Conservation (phyloP, 64 coral and sea anemone genomes). For the Actinia equina region DNA sequence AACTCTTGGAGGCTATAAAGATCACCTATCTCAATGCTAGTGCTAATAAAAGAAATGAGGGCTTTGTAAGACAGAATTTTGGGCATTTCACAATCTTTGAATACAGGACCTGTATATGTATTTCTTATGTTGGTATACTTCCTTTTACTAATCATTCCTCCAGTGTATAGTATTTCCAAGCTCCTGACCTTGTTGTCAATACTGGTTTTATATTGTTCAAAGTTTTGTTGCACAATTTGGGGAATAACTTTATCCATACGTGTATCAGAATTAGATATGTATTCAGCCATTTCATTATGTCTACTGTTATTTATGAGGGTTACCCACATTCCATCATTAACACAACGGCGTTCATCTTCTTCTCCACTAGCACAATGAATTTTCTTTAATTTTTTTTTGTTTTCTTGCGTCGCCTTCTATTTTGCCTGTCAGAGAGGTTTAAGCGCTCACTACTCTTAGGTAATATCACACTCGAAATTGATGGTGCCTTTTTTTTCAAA, state of each 20-base stretch:
- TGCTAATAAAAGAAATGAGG: slow-evolving; percentile 43
- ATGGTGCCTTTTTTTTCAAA: neutral
- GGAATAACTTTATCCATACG: slow-evolving; percentile 45
- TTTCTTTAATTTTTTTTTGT: slow-evolving; percentile 4
- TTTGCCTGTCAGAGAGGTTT: slow-evolving; percentile 12
- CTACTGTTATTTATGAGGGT: slow-evolving; percentile 37
- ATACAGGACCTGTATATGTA: slow-evolving; percentile 13
- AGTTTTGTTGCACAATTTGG: slow-evolving; percentile 30
- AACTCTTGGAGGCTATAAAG: slow-evolving; percentile 28
- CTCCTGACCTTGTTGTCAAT: slow-evolving; percentile 36
- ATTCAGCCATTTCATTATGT: slow-evolving; percentile 34
- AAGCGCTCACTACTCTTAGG: slow-evolving; percentile 4
- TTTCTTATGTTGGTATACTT: slow-evolving; percentile 56
- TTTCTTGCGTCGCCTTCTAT: neutral
- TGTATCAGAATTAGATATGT: slow-evolving; percentile 36
- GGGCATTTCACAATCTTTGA: slow-evolving; percentile 33
- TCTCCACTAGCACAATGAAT: slow-evolving; percentile 15
- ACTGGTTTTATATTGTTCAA: slow-evolving; percentile 54
- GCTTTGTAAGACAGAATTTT: slow-evolving; percentile 50
- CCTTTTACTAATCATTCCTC: slow-evolving; percentile 47
- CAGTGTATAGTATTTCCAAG: slow-evolving; percentile 38
- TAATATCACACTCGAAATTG: slow-evolving; percentile 13
- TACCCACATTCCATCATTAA: slow-evolving; percentile 54
- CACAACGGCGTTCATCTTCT: slow-evolving; percentile 15
- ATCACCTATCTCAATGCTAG: slow-evolving; percentile 46